Conservation (phyloP, 2,888 invertebrate species). For the Lysandra bellargus region DNA sequence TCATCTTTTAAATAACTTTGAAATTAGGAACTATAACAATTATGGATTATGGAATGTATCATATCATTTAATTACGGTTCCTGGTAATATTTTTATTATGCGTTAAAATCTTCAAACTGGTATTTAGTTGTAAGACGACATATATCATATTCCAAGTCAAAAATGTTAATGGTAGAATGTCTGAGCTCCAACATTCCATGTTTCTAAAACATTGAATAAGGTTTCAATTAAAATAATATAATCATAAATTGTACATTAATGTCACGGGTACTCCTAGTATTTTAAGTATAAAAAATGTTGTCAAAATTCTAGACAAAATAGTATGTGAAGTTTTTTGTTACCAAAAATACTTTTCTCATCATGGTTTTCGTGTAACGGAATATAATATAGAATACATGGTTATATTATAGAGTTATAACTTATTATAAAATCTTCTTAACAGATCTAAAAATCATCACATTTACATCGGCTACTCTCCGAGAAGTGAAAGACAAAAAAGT, state of each 20-base stretch:
- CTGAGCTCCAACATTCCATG: slow-evolving; percentile 1
- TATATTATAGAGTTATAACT: not conserved
- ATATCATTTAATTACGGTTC: slow-evolving; percentile 13
- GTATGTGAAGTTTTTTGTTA: not conserved
- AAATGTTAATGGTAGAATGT: slow-evolving; percentile 24
- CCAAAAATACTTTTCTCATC: not conserved
- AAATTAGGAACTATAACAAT: slow-evolving; percentile 13
- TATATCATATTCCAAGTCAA: slow-evolving; percentile 28
- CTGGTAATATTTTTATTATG: slow-evolving; percentile 27
- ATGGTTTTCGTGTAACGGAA: not conserved
- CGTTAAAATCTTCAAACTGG: slow-evolving; percentile 24
- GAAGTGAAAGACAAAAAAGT: not conserved
- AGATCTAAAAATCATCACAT: not conserved
- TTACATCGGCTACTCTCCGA: not conserved
- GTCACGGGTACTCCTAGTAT: not conserved
- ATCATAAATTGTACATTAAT: not conserved
- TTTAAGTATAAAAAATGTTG: not conserved
- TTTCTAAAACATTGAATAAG: not conserved
- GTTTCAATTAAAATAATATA: slow-evolving; percentile 13
- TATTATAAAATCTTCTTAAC: too few species aligned
- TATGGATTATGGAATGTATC: slow-evolving; percentile 9
- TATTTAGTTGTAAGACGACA: slow-evolving; percentile 20
- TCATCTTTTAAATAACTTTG: not conserved
- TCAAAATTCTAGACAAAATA: not conserved
- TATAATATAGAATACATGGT: not conserved